Percentiles rank a stretch among this genome's conserved stretches.
phyloP scores from a whole-genome alignment of 2,888 invertebrate species.

The Netelia melanura region DNA sequence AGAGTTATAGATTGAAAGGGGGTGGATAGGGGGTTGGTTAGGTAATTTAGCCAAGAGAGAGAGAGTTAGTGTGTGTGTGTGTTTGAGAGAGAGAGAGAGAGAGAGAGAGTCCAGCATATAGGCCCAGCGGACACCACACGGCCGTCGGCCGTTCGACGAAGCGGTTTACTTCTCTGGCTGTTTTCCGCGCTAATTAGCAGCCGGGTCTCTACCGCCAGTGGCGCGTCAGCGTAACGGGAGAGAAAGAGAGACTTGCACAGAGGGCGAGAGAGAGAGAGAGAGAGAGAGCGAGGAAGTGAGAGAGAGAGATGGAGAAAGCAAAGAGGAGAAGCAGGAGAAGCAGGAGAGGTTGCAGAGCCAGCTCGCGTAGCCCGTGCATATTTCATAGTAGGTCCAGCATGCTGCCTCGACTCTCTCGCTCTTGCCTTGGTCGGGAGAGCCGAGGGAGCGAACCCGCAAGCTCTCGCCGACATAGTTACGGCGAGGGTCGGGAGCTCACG shows the following conservation, averaged over 20 bases:
- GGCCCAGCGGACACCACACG: conserved; percentile 45
- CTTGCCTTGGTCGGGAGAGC: conserved; percentile 9
- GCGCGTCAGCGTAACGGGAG: conserved; percentile 8
- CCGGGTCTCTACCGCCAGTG: conserved; percentile 40
- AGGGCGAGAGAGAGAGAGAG: conserved; percentile 3
- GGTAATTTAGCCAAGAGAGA: conserved; percentile 65
- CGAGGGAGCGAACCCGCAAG: conserved; percentile 61
- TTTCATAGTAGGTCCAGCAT: conserved; percentile 63
- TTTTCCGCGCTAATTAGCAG: conserved; percentile 76
- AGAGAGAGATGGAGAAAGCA: conserved; percentile 16
- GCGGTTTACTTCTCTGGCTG: conserved; percentile 70
- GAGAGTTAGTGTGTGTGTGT: not conserved
- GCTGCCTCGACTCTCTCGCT: conserved; percentile 24
- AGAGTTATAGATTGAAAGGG: not conserved
- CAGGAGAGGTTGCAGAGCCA: conserved; percentile 39
- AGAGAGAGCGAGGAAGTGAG: conserved; percentile 16
- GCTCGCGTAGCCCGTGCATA: conserved; percentile 53
- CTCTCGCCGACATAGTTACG: conserved; percentile 54
- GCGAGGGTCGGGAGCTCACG: conserved; percentile 47
- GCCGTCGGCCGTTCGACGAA: conserved; percentile 47
- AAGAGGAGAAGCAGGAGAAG: conserved; percentile 30
- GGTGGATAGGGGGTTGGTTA: conserved; percentile 46
- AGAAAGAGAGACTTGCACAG: conserved; percentile 20
- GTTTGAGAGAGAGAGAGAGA: not conserved
- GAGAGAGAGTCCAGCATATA: conserved; percentile 40